phyloP scores from a whole-genome alignment of 2,113 vertebrate species.

The Rafetus swinhoei region DNA sequence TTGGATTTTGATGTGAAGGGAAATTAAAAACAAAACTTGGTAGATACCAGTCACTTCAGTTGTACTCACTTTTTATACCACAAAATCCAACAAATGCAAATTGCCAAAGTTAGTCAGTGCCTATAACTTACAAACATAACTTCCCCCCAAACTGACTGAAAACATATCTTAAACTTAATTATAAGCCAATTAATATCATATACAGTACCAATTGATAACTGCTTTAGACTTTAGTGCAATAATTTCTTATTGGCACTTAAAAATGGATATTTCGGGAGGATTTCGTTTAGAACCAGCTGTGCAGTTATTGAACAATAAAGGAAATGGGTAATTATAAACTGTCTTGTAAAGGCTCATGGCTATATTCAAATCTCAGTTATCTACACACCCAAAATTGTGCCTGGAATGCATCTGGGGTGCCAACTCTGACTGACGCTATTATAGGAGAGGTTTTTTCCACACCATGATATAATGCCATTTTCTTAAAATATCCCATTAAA shows the following conservation, averaged over 20 bases:
- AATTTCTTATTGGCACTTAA: slow-evolving; percentile 44
- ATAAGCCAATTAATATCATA: slow-evolving; percentile 29
- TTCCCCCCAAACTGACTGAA: background rate
- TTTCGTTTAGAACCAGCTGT: slow-evolving; percentile 6
- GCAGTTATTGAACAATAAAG: slow-evolving; percentile 7
- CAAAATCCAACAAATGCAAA: background rate
- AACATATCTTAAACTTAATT: slow-evolving; percentile 55
- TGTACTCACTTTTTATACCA: background rate
- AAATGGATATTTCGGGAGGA: slow-evolving; percentile 15
- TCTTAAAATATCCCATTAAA: too few species aligned
- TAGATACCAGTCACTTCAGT: background rate
- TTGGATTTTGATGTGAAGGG: background rate
- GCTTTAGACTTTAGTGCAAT: slow-evolving; percentile 32
- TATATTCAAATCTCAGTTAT: background rate
- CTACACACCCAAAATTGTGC: too few species aligned
- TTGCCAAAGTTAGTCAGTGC: background rate
- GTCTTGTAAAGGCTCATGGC: background rate
- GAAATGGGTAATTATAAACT: slow-evolving; percentile 6
- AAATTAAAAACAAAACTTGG: background rate
- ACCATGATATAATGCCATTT: too few species aligned
- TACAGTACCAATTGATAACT: slow-evolving; percentile 58
- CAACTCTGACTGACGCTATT: too few species aligned
- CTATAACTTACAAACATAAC: slow-evolving; percentile 48
- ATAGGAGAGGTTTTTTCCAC: too few species aligned
- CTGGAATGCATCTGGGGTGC: too few species aligned